Evolutionary conservation across 2,113 vertebrate genomes (phyloP).

Genomic region (Periophthalmus modestus): DNA sequence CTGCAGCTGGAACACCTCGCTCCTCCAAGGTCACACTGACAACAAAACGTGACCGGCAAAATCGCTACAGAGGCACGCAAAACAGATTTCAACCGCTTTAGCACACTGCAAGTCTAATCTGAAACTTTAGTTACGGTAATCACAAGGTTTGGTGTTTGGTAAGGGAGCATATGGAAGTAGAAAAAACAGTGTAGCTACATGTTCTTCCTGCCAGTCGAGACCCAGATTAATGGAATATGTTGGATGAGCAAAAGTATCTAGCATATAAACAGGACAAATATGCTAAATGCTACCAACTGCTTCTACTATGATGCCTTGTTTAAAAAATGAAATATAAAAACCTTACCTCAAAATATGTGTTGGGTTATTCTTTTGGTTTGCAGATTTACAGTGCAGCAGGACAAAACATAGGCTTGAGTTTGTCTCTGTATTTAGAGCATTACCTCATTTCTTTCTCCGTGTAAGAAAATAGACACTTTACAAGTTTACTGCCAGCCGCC

Average conservation of each 20-base stretch:
- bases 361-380: not conserved
- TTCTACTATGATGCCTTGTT: too few relatives aligned
- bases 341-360: not conserved
- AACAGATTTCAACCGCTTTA: not conserved
- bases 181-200: not conserved
- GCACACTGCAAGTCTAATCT: not conserved
- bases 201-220: not conserved
- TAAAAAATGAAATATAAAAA: not conserved
- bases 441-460: not conserved
- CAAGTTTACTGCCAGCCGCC: not conserved
- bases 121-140: not conserved
- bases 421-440: not conserved
- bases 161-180: not conserved
- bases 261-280: not conserved
- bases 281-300: not conserved
- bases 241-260: not conserved
- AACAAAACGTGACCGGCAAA: constrained; percentile 22
- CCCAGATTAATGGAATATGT: not conserved
- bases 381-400: not conserved
- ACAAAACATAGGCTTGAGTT: not conserved
- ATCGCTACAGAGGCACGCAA: constrained; percentile 13
- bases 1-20: constrained; percentile 65
- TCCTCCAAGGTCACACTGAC: constrained; percentile 52
- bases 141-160: not conserved
- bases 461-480: not conserved